Evolutionary conservation across 2,888 invertebrate species (phyloP).

Genomic region (Drosophila rubida): DNA sequence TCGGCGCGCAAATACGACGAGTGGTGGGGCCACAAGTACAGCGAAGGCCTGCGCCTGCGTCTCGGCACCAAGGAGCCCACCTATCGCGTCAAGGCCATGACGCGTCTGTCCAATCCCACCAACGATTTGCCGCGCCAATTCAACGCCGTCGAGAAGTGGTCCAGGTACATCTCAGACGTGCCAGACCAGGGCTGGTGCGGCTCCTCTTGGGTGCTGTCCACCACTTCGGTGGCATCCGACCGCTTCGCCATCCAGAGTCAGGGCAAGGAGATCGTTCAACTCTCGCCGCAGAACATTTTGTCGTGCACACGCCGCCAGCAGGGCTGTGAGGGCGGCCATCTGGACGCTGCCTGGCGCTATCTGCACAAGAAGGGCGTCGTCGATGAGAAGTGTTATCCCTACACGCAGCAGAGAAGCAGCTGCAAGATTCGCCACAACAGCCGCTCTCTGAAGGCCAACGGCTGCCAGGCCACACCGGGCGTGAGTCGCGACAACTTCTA

Average conservation of each 20-base stretch:
- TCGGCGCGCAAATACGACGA: slow-evolving; percentile 91
- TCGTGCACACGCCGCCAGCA: slow-evolving; percentile 93
- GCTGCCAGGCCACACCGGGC: slow-evolving; percentile 85
- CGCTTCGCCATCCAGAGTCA: slow-evolving; percentile 94
- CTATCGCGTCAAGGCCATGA: slow-evolving; percentile 83
- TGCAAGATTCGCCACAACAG: slow-evolving; percentile 88
- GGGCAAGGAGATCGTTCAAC: slow-evolving; percentile 89
- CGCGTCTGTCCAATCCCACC: slow-evolving; percentile 77
- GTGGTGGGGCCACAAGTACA: slow-evolving; percentile 93
- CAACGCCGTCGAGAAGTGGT: slow-evolving; percentile 92
- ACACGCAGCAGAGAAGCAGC: slow-evolving; percentile 87
- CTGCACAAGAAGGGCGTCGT: slow-evolving; percentile 92
- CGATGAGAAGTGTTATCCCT: slow-evolving; percentile 94
- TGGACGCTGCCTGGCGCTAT: slow-evolving; percentile 97
- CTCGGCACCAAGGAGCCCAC: slow-evolving; percentile 87
- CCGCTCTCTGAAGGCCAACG: slow-evolving; percentile 84
- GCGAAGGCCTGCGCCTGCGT: slow-evolving; percentile 91
- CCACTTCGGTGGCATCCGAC: slow-evolving; percentile 92
- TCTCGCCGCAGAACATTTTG: slow-evolving; percentile 94
- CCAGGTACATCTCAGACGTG: slow-evolving; percentile 88
- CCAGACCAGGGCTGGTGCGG: slow-evolving; percentile 92
- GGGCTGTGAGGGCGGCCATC: slow-evolving; percentile 94
- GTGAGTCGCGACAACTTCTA: slow-evolving; percentile 88
- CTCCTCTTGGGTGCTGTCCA: slow-evolving; percentile 96
- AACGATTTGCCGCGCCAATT: slow-evolving; percentile 88